Percentiles rank a stretch among this genome's conserved stretches.
phyloP scores from a whole-genome alignment of 2,888 invertebrate species.

The Cetonia aurata region DNA sequence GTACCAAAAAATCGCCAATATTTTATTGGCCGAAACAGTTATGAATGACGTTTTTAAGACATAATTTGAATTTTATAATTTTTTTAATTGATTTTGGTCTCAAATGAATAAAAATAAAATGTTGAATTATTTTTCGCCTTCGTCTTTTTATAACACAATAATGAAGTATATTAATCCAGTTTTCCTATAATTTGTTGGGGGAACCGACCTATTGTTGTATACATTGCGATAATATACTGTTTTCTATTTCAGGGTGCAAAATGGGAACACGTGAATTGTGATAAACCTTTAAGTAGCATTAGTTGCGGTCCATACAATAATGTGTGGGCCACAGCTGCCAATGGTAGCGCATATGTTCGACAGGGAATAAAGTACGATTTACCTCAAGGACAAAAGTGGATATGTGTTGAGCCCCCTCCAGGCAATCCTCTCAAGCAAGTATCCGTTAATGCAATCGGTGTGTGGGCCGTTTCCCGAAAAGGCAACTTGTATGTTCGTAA shows the following conservation, averaged over 20 bases:
- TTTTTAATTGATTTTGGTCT: too few relatives aligned
- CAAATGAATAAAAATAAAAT: too few relatives aligned
- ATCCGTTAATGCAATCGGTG: slow-evolving; percentile 77
- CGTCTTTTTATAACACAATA: too few relatives aligned
- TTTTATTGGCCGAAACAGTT: too few relatives aligned
- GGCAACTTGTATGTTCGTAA: slow-evolving; percentile 83
- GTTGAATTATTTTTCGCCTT: too few relatives aligned
- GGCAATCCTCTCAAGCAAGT: slow-evolving; percentile 79
- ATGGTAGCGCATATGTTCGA: slow-evolving; percentile 87
- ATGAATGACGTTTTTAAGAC: too few relatives aligned
- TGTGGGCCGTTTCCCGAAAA: slow-evolving; percentile 85
- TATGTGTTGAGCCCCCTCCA: slow-evolving; percentile 80
- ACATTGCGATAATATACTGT: slow-evolving; percentile 22
- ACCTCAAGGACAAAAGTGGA: slow-evolving; percentile 79
- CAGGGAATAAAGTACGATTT: slow-evolving; percentile 79
- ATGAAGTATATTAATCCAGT: too few relatives aligned
- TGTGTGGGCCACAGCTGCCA: slow-evolving; percentile 89
- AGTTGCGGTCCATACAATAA: slow-evolving; percentile 77
- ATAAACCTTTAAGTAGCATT: slow-evolving; percentile 83
- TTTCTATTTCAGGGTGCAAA: slow-evolving; percentile 72
- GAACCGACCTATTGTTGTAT: too few relatives aligned
- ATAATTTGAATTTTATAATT: too few relatives aligned
- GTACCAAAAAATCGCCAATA: too few relatives aligned
- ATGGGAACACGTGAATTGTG: slow-evolving; percentile 87
- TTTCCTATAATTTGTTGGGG: too few relatives aligned